These are phyloP conservation scores for Cyphomyrus discorhynchus DNA, from an alignment of 2,113 vertebrate species.

Conservation along the genomic window DNA sequence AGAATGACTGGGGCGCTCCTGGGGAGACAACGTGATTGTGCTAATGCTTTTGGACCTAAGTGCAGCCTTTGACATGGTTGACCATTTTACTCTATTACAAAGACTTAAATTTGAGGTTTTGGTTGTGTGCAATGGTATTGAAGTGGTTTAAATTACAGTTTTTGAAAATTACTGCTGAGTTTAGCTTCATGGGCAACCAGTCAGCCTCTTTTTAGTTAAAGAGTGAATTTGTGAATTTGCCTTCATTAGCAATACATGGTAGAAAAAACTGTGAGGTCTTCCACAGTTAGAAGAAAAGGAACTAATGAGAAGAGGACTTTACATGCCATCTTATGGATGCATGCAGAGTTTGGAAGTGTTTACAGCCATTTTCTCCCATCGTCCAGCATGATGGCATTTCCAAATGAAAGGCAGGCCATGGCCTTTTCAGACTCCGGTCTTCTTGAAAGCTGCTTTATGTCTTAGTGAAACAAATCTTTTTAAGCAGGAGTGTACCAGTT, in stretches of 20 bases:
- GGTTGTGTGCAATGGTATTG: no score
- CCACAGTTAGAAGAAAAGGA: not conserved
- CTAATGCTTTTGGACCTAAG: no score
- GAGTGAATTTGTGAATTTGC: not conserved
- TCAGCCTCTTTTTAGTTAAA: not conserved
- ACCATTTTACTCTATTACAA: no score
- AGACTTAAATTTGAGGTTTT: no score
- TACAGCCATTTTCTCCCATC: not conserved
- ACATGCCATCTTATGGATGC: not conserved
- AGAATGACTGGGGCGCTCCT: no score
- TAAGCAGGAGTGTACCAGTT: not conserved
- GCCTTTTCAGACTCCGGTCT: not conserved
- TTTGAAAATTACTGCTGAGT: not conserved
- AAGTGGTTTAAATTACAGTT: not conserved
- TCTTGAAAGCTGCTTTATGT: not conserved
- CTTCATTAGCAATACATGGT: not conserved
- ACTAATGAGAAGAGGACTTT: not conserved
- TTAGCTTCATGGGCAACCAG: not conserved
- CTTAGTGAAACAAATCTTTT: not conserved
- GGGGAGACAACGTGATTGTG: no score
- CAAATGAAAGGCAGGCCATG: not conserved
- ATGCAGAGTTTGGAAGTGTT: not conserved
- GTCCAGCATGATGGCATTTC: not conserved
- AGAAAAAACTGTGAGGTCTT: not conserved
- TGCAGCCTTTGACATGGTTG: no score